Conservation (phyloP, 2,797 vertebrate species). For the Epinephelus awoara region DNA sequence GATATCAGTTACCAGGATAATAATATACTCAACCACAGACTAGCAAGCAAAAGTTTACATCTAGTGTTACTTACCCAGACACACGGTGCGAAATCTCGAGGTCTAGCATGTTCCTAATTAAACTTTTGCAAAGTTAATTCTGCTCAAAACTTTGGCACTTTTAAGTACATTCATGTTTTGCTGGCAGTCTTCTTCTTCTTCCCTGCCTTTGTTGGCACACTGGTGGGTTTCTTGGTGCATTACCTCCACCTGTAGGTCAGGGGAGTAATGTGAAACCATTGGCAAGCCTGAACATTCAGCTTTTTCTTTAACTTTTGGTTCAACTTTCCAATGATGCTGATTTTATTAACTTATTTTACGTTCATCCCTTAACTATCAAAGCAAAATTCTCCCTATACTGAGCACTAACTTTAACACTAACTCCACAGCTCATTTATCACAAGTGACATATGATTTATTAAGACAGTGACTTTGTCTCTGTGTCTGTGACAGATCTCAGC, state of each 20-base stretch:
- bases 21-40: neutral
- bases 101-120: neutral
- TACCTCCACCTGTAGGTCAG: neutral
- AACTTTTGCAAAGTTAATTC: neutral
- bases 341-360: neutral
- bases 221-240: neutral
- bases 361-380: neutral
- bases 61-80: neutral
- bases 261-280: neutral
- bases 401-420: neutral
- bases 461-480: neutral
- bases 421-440: neutral
- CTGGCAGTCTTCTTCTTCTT: constrained; percentile 5
- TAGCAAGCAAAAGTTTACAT: neutral
- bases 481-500: neutral
- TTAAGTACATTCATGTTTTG: neutral
- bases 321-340: neutral
- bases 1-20: neutral
- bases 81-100: neutral
- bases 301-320: neutral
- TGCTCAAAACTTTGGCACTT: neutral
- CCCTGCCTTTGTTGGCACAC: neutral
- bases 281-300: neutral
- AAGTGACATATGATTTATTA: neutral
- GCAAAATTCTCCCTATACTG: neutral